Conservation (phyloP, 2,888 invertebrate genomes). For the Acleris emargana region DNA sequence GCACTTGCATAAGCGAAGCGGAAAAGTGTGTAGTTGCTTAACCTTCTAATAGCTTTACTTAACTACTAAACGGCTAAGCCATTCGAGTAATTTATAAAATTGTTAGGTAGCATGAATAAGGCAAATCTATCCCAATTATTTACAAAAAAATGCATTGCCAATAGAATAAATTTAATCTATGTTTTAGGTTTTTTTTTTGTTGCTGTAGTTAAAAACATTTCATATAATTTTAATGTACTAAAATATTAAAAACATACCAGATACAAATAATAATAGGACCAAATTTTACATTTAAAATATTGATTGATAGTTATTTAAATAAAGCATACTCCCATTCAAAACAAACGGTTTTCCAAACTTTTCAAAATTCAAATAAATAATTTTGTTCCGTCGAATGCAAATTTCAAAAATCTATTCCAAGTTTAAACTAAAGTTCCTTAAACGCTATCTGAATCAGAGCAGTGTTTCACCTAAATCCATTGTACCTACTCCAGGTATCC, state of each 20-base stretch:
- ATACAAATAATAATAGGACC: background rate
- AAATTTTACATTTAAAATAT: background rate
- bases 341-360: background rate
- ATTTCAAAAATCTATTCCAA: background rate
- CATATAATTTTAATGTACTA: background rate
- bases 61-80: constrained; percentile 22
- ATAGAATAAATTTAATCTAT: background rate
- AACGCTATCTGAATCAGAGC: constrained; percentile 23
- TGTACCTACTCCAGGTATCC: constrained; percentile 38
- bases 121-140: background rate
- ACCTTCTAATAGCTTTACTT: constrained; percentile 33
- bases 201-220: no score
- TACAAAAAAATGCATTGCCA: constrained; percentile 8
- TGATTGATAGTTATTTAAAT: background rate
- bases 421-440: background rate
- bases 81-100: constrained; percentile 21
- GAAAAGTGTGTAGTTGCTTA: constrained; percentile 37
- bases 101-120: constrained; percentile 7
- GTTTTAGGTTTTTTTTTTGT: no score
- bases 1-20: constrained; percentile 60
- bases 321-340: background rate
- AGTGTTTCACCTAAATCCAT: constrained; percentile 28
- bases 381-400: background rate
- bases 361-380: background rate
- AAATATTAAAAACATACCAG: no score